These are phyloP conservation scores for Helarctos malayanus DNA, from an alignment of 2,797 vertebrate species.

Conservation along the genomic window DNA sequence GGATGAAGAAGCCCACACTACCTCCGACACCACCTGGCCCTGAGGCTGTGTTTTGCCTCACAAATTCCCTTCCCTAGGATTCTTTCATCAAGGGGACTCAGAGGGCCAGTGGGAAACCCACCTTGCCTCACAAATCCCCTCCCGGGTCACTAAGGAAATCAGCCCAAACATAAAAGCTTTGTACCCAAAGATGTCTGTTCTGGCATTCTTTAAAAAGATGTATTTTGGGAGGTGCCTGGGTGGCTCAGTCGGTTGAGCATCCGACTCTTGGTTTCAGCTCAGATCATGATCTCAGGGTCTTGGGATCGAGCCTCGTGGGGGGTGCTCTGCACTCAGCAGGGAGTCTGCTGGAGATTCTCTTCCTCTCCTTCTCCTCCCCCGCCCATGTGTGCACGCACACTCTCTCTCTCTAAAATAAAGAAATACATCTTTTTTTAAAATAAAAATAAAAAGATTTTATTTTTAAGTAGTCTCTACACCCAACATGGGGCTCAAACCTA, in stretches of 20 bases:
- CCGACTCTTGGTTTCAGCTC: background rate
- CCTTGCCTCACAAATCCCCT: background rate
- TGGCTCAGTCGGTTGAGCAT: background rate
- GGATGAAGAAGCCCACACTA: background rate
- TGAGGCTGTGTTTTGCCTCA: background rate
- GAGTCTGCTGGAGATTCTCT: background rate
- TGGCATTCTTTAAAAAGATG: background rate
- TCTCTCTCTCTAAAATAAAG: background rate
- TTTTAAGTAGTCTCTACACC: background rate
- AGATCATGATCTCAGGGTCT: background rate
- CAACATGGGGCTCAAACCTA: background rate
- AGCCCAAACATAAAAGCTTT: background rate
- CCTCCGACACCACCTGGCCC: background rate
- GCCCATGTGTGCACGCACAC: rapidly evolving
- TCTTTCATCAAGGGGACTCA: background rate
- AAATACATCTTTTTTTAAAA: background rate
- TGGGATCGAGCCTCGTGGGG: background rate
- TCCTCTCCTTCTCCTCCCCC: background rate
- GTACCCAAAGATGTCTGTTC: background rate
- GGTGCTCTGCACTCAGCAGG: background rate
- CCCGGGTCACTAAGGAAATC: background rate
- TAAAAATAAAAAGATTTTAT: background rate
- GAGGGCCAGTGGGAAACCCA: background rate
- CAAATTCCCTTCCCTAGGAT: background rate
- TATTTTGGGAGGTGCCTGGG: background rate